These are phyloP conservation scores for Coracias cyanogaster DNA, from an alignment of 2,797 vertebrate species.

Conservation along the genomic window DNA sequence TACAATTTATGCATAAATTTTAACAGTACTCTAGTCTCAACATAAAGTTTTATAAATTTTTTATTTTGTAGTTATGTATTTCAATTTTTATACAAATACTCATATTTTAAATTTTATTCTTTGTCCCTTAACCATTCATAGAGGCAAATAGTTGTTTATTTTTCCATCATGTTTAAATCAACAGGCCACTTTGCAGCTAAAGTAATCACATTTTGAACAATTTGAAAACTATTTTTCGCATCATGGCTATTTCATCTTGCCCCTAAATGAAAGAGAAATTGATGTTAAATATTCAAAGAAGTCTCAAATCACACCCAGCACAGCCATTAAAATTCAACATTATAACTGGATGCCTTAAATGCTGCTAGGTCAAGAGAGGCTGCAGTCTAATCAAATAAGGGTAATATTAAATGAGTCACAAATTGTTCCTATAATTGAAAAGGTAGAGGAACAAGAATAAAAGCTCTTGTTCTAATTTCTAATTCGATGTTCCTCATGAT, in stretches of 20 bases:
- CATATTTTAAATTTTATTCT: background rate
- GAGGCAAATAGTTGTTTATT: background rate
- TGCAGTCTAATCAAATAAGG: background rate
- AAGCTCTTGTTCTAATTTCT: background rate
- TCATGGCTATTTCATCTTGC: background rate
- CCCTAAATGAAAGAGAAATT: background rate
- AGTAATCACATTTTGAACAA: background rate
- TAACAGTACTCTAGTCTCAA: background rate
- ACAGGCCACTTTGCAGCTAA: background rate
- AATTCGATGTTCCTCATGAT: background rate
- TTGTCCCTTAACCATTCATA: background rate
- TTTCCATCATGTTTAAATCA: background rate
- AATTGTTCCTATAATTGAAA: conserved; percentile 7
- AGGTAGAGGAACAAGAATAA: background rate
- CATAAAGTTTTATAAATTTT: background rate
- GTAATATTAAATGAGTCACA: background rate
- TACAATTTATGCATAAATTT: background rate
- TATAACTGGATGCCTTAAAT: background rate
- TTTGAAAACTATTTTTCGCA: background rate
- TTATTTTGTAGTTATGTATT: background rate
- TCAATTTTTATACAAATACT: background rate
- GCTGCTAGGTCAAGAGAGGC: background rate
- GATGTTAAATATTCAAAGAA: background rate
- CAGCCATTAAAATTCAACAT: background rate
- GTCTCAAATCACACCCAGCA: background rate